Base-by-base conservation (phyloP, 2,113 vertebrate species). In the Vanacampus margaritifer region DNA sequence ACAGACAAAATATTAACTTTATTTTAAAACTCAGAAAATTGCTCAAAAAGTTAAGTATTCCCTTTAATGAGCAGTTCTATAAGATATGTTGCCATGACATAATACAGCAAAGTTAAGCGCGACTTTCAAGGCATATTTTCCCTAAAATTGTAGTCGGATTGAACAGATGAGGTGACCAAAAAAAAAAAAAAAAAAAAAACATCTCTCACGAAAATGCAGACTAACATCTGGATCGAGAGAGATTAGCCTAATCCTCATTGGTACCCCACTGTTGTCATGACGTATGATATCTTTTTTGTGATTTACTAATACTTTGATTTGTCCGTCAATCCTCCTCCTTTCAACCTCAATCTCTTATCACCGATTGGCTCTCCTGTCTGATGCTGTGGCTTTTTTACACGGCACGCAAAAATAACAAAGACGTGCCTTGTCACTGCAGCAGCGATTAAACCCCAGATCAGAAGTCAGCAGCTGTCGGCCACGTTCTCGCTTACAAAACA, bases 381-480 rank as follows among this genome's bases (percentile, higher is more conserved):
- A 75, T 79, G 53, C 73, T 50, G 70, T 45, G 64, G 35, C n/a
- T 73, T 79, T 81, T 74, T 70, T 84, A 85, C 80, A 79, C 64
- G 35, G 39, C 43, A 64, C 53, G 54, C 35, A 19, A 46, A 62
- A 70, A 64, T 51, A 21, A 50, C 61, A 60, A n/a, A 50, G 45
- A 60, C 43, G 51, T 28, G 63, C 57, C n/a, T 62, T 14, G 4
- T 64, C 71, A 26, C 64, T 69, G 65, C 57, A 32, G 57, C 74
- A 67, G 64, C 41, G 21, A 53, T 64, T 67, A 74, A 67, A 64
- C 65, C 79, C 83, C 75, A 71, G 70, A 69, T 62, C 65, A 75
- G 67, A 46, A 81, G 68, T 79, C 85, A 79, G 79, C 87, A 85
- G 82, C 81, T 88, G 84, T 87, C 79, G 36, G 10, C 57, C 81